These are phyloP conservation scores for Erebia palarica DNA, from an alignment of 2,888 invertebrate species.

Conservation along the genomic window DNA sequence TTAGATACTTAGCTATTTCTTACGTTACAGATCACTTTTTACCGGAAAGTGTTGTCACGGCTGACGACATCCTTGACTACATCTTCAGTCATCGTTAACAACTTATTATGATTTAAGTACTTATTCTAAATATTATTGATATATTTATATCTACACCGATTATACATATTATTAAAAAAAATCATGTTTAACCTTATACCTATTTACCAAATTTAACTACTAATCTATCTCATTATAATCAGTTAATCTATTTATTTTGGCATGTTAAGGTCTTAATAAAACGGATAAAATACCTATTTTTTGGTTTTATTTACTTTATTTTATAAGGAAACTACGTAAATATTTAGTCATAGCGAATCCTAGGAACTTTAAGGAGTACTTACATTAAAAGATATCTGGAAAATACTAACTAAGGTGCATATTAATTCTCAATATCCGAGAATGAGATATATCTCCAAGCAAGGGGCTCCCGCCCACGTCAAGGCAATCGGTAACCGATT, in stretches of 20 bases:
- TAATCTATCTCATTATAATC: neutral
- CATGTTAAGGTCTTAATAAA: neutral
- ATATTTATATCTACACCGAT: neutral
- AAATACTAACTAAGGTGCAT: too few relatives aligned
- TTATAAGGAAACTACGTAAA: neutral
- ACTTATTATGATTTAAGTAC: neutral
- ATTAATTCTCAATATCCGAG: too few relatives aligned
- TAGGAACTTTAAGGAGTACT: too few relatives aligned
- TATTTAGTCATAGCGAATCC: too few relatives aligned
- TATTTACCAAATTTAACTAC: neutral
- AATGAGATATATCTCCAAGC: too few relatives aligned
- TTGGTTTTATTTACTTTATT: neutral
- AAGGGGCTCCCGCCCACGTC: too few relatives aligned
- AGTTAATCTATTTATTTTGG: neutral
- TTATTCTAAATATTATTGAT: neutral
- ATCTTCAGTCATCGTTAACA: slow-evolving; percentile 1
- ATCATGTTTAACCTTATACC: neutral
- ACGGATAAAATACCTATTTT: neutral
- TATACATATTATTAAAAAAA: too few relatives aligned
- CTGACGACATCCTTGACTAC: slow-evolving; percentile 46
- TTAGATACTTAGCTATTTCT: neutral
- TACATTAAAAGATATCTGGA: too few relatives aligned
- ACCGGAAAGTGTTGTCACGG: slow-evolving; percentile 44
- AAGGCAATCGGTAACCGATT: too few relatives aligned
- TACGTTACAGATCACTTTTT: slow-evolving; percentile 43